Evolutionary conservation across 2,888 invertebrate genomes (phyloP).

Genomic region (Clusia tigrina): DNA sequence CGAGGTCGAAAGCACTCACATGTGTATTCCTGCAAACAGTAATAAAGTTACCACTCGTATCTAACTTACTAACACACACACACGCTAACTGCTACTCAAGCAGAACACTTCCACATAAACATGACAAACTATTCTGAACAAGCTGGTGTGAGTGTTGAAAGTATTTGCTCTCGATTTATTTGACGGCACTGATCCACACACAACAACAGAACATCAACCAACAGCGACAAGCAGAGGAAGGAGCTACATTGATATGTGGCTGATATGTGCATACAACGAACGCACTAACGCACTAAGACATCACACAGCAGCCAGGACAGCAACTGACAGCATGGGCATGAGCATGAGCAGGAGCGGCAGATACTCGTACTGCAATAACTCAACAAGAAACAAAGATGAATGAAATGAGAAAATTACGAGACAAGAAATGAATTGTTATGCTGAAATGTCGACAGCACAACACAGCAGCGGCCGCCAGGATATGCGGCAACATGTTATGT

Average conservation of each 20-base stretch:
- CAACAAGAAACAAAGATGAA: conserved; percentile 26
- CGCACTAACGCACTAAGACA: not conserved
- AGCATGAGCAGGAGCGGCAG: not conserved
- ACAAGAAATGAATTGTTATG: conserved; percentile 27
- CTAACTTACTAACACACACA: no score
- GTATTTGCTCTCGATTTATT: conserved; percentile 9
- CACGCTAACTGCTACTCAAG: no score
- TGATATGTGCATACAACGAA: not conserved
- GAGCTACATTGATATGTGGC: not conserved
- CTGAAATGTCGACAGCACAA: conserved; percentile 14
- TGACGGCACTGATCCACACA: not conserved
- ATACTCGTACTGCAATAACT: not conserved
- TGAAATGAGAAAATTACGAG: conserved; percentile 26
- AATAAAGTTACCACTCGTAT: no score
- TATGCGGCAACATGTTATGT: not conserved
- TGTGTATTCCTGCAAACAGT: no score
- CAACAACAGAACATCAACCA: not conserved
- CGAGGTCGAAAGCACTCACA: not conserved
- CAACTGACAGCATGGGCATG: not conserved
- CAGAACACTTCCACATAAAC: not conserved
- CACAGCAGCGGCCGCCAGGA: not conserved
- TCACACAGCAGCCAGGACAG: not conserved
- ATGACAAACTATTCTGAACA: not conserved
- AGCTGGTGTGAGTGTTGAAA: not conserved
- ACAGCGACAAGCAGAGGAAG: not conserved